Percentiles rank a stretch among this genome's conserved stretches.
Conservation (phyloP, 2,888 invertebrate species). For the Thecophora atra region DNA sequence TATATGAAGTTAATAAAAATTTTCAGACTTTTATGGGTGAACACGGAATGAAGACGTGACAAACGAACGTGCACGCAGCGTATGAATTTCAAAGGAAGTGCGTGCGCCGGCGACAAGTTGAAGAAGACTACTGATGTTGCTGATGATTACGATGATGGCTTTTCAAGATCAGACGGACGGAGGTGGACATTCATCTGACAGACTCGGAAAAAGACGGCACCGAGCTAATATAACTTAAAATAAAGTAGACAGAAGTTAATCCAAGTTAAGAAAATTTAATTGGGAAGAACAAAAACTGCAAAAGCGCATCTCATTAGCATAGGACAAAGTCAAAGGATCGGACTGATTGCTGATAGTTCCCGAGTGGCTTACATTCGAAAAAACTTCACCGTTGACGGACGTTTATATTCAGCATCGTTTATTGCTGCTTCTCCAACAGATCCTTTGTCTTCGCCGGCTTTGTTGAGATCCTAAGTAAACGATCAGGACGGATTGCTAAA, state of each 20-base stretch:
- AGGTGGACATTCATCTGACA: neutral
- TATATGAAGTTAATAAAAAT: slow-evolving; percentile 60
- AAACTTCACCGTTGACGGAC: neutral
- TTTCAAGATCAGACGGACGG: slow-evolving; percentile 5
- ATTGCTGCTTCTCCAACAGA: neutral
- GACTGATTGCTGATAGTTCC: too few relatives aligned
- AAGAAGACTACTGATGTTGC: neutral
- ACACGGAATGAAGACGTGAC: slow-evolving; percentile 57
- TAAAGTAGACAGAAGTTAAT: slow-evolving; percentile 6
- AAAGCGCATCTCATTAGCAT: neutral
- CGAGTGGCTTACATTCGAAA: too few relatives aligned
- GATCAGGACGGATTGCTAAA: neutral
- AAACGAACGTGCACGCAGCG: slow-evolving; percentile 42
- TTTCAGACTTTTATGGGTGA: slow-evolving; percentile 65
- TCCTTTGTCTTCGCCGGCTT: neutral
- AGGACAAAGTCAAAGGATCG: neutral
- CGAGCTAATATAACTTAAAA: neutral
- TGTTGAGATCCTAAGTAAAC: neutral
- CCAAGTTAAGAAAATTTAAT: slow-evolving; percentile 12
- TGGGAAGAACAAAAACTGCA: neutral
- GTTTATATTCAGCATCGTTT: neutral
- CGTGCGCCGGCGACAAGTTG: slow-evolving; percentile 18
- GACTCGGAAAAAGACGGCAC: neutral
- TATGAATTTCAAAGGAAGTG: slow-evolving; percentile 31
- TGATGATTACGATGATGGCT: neutral